Evolutionary conservation across 2,888 invertebrate species (phyloP), one percentile per base, ranked within the genome.

Genomic region (Panopea generosa): DNA sequence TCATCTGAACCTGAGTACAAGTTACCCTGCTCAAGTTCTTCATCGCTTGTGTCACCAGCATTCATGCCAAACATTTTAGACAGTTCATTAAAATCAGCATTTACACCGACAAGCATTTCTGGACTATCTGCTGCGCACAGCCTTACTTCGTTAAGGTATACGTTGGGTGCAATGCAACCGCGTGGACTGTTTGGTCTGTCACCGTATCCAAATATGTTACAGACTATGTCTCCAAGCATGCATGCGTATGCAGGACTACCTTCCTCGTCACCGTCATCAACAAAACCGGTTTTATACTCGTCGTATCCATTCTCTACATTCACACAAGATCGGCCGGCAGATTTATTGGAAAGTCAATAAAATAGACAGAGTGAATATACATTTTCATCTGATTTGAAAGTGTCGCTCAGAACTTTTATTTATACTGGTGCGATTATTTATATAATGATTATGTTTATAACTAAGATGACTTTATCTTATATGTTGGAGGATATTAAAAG

Each of bases 31-130:
- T 26, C 62, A 6, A 40, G 52, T 11, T 61, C 66, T 14, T 6
- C 60, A 4, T 24, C 69, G 24, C 16, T 59, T 20, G 9, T 49
- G 20, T 27, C 68, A 11, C 52, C 61, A 16, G 27, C 50, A 3
- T 61, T 27, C 29, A 56, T 78, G 20, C 67, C 87, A 6, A 60
- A 81, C 6, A 73, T 83, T 2, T 66, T 77, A 6, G 77, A 82
- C 60, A 69, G 80, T 50, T 76, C 84, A n/a, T 79, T 90, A 55
- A 90, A 90, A 77, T 91, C 91, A 38, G 91, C 91, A 65, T 91
- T 91, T 84, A 90, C 90, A 27, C 91, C 91, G 0, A 68, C 69
- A 50, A 67, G 73, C 40, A 62, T 91, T 77, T 84, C 84, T n/a
- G 71, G 84, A 53, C 43, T 69, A 26, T 16, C 45, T 9, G 24